Evolutionary conservation across 2,113 vertebrate genomes (phyloP).

Genomic region (Vidua chalybeata): DNA sequence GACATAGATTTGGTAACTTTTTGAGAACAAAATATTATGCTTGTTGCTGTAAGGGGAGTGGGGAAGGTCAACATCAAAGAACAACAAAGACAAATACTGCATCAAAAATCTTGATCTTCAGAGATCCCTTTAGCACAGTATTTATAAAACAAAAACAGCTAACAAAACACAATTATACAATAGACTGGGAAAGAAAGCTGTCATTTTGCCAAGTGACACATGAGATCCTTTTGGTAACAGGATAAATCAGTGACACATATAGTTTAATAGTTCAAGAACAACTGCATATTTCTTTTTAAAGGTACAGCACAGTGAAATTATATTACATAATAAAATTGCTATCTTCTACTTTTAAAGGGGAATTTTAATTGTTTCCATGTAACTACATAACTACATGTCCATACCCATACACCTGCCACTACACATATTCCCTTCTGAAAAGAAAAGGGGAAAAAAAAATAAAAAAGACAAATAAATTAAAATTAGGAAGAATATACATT

Average conservation of each 20-base stretch:
- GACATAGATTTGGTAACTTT: constrained; percentile 22
- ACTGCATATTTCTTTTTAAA: constrained; percentile 44
- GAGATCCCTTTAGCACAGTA: constrained; percentile 31
- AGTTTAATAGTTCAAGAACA: constrained; percentile 53
- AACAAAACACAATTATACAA: constrained; percentile 66
- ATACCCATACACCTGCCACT: background rate
- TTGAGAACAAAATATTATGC: constrained; percentile 39
- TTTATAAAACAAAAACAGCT: constrained; percentile 70
- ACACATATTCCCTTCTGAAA: background rate
- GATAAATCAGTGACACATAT: constrained; percentile 11
- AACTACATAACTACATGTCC: background rate
- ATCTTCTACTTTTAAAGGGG: background rate
- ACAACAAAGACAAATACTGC: constrained; percentile 36
- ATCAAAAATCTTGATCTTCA: constrained; percentile 54
- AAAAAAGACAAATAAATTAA: background rate
- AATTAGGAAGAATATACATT: background rate
- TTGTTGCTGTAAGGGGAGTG: background rate
- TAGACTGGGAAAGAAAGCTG: constrained; percentile 12
- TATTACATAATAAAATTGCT: background rate
- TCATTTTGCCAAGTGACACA: constrained; percentile 57
- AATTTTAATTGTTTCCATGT: background rate
- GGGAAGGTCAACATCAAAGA: constrained; percentile 61
- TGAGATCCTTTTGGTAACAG: constrained; percentile 39
- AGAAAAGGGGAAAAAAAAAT: background rate
- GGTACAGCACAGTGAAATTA: background rate